Base-by-base conservation (phyloP, 1,140 invertebrate species). In the Polyergus mexicanus region DNA sequence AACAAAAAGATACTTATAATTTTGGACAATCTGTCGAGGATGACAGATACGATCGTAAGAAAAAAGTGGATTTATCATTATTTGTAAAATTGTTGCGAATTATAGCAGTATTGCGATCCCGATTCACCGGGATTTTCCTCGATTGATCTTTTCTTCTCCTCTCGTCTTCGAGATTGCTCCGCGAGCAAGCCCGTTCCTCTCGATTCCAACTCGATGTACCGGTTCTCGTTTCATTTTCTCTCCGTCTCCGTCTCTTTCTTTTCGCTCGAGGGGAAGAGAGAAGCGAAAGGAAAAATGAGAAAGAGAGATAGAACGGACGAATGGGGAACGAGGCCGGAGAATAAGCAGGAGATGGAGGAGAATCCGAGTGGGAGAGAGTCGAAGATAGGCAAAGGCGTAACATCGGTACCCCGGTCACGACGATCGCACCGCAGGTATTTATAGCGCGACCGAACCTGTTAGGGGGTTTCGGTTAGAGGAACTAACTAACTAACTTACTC, bases 381-480 rank as follows among this genome's bases (percentile, higher is more conserved):
- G 84, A 69, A 69, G 85, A 47, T 47, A 84, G 87, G 72, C 54
- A 77, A 58, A 88, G 74, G 69, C 60, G 38, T 66, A 77, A 81
- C 86, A 88, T 89, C 83, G 83, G 88, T 85, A 89, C 68, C 38
- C 83, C 41, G 86, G 75, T 92, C 91, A 92, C 89, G 89, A 86
- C 84, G 89, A 91, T 90, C 81, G 88, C 62, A 62, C 41, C 56
- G 75, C 41, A 54, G 83, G 88, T 89, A 89, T 89, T 89, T 89
- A 89, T 89, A 89, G 88, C 88, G 56, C 69, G 83, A 75, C 83
- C 74, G 81, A 87, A 89, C 88, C 88, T 89, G 88, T 88, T 89
- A 84, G 72, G 69, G 92, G 91, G 90, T 92, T 93, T 92, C 90
- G 86, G 88, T 92, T 86, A 90, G 90, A 90, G 89, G 87, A 85